phyloP scores from a whole-genome alignment of 30 jellyfish, hydroid and myxozoan genomes.

The Hydractinia symbiolongicarpus region DNA sequence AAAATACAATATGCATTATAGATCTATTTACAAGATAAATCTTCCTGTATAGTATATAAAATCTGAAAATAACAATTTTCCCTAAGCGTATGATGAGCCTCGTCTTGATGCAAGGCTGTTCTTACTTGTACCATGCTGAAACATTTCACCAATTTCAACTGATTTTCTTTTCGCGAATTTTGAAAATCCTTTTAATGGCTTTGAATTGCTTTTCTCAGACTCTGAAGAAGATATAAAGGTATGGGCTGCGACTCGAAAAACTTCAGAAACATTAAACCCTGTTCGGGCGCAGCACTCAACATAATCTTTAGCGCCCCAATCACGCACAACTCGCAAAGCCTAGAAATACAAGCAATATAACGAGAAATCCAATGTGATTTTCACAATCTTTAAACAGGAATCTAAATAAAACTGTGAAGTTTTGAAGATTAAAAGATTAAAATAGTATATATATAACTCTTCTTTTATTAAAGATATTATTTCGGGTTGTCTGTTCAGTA shows the following conservation, averaged over 20 bases:
- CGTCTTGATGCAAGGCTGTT: no score
- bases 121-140: neutral
- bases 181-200: conserved; percentile 37
- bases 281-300: conserved; percentile 91
- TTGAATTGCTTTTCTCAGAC: conserved; percentile 30
- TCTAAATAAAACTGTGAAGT: no score
- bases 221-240: conserved; percentile 32
- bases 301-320: conserved; percentile 66
- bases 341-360: conserved; percentile 2
- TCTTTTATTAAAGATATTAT: no score
- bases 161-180: conserved; percentile 58
- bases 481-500: no score
- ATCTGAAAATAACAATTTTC: no score
- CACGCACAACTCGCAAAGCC: conserved; percentile 66
- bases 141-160: conserved; percentile 45
- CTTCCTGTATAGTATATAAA: no score
- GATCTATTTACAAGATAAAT: no score
- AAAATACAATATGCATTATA: no score
- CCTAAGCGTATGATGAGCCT: no score
- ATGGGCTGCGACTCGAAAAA: conserved; percentile 63
- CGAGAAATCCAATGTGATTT: neutral
- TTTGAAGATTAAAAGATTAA: no score
- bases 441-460: no score
- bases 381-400: no score
- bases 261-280: conserved; percentile 46